Conservation (phyloP, 2,113 vertebrate species). For the Onychorhynchus coronatus region DNA sequence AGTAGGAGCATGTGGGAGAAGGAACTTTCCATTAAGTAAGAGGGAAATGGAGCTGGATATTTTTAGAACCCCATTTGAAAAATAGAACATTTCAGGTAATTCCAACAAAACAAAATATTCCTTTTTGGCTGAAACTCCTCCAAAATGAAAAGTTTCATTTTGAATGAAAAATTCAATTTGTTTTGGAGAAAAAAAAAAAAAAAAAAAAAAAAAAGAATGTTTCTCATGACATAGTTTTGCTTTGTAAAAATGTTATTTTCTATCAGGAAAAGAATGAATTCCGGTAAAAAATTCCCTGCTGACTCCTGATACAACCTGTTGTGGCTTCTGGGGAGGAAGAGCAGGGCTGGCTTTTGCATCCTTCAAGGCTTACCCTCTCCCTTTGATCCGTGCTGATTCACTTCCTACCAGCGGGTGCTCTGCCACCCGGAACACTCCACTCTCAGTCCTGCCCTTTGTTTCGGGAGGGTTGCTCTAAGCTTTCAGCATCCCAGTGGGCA, state of each 20-base stretch:
- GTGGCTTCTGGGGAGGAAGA: neutral
- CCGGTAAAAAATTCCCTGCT: neutral
- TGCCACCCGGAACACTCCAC: neutral
- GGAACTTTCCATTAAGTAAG: neutral
- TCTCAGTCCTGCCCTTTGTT: neutral
- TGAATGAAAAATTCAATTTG: neutral
- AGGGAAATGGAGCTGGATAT: neutral
- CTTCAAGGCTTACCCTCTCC: neutral
- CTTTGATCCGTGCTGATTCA: neutral
- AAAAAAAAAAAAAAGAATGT: neutral
- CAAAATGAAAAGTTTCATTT: neutral
- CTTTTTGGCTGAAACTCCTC: neutral
- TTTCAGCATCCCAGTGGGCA: conserved; percentile 2
- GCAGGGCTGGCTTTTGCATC: neutral
- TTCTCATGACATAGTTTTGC: neutral
- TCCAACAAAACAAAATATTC: neutral
- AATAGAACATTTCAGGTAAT: neutral
- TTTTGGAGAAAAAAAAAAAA: fast-evolving
- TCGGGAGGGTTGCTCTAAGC: neutral
- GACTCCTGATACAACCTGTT: neutral
- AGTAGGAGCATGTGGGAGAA: neutral
- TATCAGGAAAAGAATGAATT: neutral
- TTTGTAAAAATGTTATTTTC: neutral
- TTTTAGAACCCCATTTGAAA: neutral
- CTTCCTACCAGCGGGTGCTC: neutral